Evolutionary conservation across 2,888 invertebrate species (phyloP).

Genomic region (Microdon myrmicae): DNA sequence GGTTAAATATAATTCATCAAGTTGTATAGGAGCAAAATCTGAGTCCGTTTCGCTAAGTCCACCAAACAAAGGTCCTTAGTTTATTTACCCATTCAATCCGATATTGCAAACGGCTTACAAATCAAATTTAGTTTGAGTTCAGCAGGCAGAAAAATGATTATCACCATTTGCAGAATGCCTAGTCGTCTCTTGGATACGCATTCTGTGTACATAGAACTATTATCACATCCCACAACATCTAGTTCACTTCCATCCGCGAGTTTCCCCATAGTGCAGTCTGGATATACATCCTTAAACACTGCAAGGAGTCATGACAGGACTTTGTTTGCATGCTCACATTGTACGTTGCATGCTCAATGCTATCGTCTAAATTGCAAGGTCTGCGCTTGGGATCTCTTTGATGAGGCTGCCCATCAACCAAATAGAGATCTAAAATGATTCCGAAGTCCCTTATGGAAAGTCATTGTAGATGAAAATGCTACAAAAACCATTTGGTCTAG

Average conservation of each 20-base stretch:
- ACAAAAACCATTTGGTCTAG: constrained; percentile 2
- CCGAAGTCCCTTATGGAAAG: constrained; percentile 20
- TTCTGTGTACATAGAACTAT: constrained; percentile 48
- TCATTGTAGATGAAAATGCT: not conserved
- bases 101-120: constrained; percentile 47
- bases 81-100: constrained; percentile 50
- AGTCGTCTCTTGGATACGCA: constrained; percentile 26
- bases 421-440: constrained; percentile 32
- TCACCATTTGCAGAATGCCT: constrained; percentile 8
- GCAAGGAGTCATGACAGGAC: not conserved
- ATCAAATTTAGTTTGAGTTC: constrained; percentile 51
- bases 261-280: no score
- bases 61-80: constrained; percentile 31
- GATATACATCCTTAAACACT: constrained; percentile 2
- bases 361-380: constrained; percentile 31
- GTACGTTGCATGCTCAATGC: constrained; percentile 32
- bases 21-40: no score
- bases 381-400: constrained; percentile 42
- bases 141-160: constrained; percentile 50
- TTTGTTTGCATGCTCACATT: constrained; percentile 14
- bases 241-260: constrained; percentile 51
- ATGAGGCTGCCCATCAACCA: constrained; percentile 46
- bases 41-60: no score
- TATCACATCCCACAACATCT: constrained; percentile 50
- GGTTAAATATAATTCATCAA: no score